Evolutionary conservation across 1,140 invertebrate species (phyloP), one percentile per base, ranked within the genome.

Genomic region (Drosophila albomicans): DNA sequence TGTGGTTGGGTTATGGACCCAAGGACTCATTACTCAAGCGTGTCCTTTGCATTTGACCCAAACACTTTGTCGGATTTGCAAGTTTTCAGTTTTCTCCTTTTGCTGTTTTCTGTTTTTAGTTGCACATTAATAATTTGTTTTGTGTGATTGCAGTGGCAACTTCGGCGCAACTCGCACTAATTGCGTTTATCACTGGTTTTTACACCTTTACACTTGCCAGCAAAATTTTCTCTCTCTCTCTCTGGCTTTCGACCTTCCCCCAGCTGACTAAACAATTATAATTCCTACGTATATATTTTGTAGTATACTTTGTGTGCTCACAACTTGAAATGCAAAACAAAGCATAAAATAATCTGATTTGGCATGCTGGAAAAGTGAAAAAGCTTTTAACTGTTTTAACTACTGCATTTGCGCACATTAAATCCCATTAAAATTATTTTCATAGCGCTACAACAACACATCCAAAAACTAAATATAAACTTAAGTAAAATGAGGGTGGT

Each of bases 401-500:
- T 75, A 43, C 88, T 86, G 84, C 79, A 88, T 76, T 87, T 82
- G 76, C 85, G 74, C 79, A 82, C 87, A 87, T 88, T 88, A 88
- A 87, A 87, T 87, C 79, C 72, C 81, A 82, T 87, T 88, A 87
- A 82, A 87, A 87, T 87, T 88, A 87, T 87, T 87, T 87, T 87
- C 82, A 82, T 73, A 78, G 82, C 78, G 43, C 38, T 46, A 56
- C 25, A 49, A 16, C 20, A 57, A 48, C 49, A 32, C 66, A 67
- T 54, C 57, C 45, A 7, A 32, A 25, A 75, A 74, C 73, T 64
- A 70, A 57, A 57, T 59, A 66, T 73, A 58, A 79, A 49, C 68
- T 71, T 69, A 30, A 67, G 58, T 45, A n/a, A 25, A 20, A 15
- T 13, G 28, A 28, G n/a, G 16, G 13, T 5, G 15, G 1, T 8